Conservation (phyloP, 2,113 vertebrate genomes). For the Eleginops maclovinus region DNA sequence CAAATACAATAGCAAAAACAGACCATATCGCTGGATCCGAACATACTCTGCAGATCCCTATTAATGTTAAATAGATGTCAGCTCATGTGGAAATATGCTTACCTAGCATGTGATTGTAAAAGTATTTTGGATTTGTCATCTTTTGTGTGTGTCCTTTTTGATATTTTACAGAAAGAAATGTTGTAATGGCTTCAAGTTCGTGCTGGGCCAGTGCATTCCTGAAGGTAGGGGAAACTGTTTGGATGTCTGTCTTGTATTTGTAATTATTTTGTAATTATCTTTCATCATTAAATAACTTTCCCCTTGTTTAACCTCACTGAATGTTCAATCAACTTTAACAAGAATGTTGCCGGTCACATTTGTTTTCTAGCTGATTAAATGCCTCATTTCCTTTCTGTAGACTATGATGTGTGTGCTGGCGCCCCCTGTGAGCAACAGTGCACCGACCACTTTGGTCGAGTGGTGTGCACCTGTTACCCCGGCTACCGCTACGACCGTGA, state of each 20-base stretch:
- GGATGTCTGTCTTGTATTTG: constrained; percentile 39
- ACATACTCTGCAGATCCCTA: background rate
- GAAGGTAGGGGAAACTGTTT: constrained; percentile 89
- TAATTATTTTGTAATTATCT: constrained; percentile 31
- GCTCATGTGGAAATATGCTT: background rate
- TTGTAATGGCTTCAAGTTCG: constrained; percentile 97
- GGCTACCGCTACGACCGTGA: constrained; percentile 96
- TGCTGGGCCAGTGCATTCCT: constrained; percentile 97
- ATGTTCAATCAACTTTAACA: constrained; percentile 14
- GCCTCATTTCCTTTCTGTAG: constrained; percentile 75
- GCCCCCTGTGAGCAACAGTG: constrained; percentile 98
- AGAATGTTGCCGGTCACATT: background rate
- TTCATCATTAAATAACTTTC: background rate
- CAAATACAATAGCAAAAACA: constrained; percentile 32
- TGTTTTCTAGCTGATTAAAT: constrained; percentile 3
- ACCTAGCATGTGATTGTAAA: constrained; percentile 10
- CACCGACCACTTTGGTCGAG: constrained; percentile 95
- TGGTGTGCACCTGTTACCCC: constrained; percentile 94
- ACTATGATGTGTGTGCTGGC: constrained; percentile 94
- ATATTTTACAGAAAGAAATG: constrained; percentile 94
- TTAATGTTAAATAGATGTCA: constrained; percentile 9
- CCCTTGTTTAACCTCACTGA: constrained; percentile 37
- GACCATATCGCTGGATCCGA: background rate
- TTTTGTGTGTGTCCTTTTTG: constrained; percentile 43
- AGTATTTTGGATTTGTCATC: constrained; percentile 13